Percentiles rank a stretch among this genome's conserved stretches.
Evolutionary conservation across 1,140 invertebrate genomes (phyloP).

Genomic region (Macrobrachium rosenbergii): DNA sequence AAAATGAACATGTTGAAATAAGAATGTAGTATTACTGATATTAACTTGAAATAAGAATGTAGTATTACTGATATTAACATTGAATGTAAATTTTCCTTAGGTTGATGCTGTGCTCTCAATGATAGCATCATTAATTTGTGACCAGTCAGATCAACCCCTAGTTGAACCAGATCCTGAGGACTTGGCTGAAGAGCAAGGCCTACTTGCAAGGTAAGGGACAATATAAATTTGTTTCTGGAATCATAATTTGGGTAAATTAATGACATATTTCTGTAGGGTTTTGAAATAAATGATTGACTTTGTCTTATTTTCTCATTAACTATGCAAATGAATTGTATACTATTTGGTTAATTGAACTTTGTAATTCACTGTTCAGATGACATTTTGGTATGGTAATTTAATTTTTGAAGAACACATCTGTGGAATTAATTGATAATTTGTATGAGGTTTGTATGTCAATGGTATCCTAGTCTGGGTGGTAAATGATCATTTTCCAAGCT

Average conservation of each 20-base stretch:
- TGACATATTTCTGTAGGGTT: background rate
- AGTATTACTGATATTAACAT: background rate
- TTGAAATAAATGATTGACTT: no score
- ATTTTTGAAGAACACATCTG: no score
- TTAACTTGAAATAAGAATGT: background rate
- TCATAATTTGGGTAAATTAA: background rate
- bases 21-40: background rate
- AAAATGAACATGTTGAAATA: no score
- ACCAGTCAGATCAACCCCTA: constrained; percentile 83
- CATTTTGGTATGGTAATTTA: no score
- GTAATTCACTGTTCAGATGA: no score
- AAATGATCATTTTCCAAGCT: background rate
- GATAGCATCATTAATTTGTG: constrained; percentile 87
- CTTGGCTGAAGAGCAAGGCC: constrained; percentile 95
- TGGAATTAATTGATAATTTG: no score
- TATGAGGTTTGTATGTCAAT: no score
- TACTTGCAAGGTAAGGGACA: constrained; percentile 80
- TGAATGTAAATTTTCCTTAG: constrained; percentile 3
- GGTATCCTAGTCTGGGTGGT: no score
- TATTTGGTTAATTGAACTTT: no score
- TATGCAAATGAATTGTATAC: no score
- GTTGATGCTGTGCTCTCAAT: constrained; percentile 79
- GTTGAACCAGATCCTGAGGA: constrained; percentile 87
- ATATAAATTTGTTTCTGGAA: background rate
- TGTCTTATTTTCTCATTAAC: no score